phyloP scores from a whole-genome alignment of 2,113 vertebrate species.

The Drymodes brunneopygia region DNA sequence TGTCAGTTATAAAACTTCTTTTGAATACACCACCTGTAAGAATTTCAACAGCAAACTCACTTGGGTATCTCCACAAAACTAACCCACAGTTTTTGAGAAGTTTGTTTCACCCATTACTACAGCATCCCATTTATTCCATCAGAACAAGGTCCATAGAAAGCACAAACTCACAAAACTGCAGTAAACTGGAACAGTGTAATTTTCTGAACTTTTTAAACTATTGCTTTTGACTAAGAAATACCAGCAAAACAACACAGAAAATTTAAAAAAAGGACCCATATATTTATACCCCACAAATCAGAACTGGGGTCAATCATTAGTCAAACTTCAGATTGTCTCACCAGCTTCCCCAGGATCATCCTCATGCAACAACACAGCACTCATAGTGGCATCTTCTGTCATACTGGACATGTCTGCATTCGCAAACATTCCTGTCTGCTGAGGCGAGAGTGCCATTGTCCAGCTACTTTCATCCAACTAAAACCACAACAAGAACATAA shows the following conservation, averaged over 20 bases:
- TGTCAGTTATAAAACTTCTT: background rate
- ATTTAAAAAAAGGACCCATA: too few relatives aligned
- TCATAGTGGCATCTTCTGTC: slow-evolving; percentile 84
- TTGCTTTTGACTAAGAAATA: background rate
- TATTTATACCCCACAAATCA: background rate
- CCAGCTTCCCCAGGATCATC: slow-evolving; percentile 95
- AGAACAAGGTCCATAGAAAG: background rate
- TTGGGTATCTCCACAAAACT: background rate
- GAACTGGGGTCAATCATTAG: background rate
- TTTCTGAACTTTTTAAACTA: background rate
- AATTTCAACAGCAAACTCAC: background rate
- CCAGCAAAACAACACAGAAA: background rate
- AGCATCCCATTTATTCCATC: background rate
- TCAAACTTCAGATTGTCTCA: slow-evolving; percentile 49
- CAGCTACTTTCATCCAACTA: slow-evolving; percentile 87
- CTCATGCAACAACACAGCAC: slow-evolving; percentile 85
- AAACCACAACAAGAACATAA: background rate
- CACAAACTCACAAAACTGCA: background rate
- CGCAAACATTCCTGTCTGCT: slow-evolving; percentile 66
- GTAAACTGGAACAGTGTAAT: background rate
- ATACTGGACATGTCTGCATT: slow-evolving; percentile 72
- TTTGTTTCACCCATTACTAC: background rate
- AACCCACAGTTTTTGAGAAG: background rate
- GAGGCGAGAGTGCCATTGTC: slow-evolving; percentile 78
- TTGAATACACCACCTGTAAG: background rate